Percentiles rank a stretch among this genome's conserved stretches.
These are phyloP conservation scores for Sapajus apella DNA, from an alignment of 2,113 vertebrate genomes.

Conservation along the genomic window DNA sequence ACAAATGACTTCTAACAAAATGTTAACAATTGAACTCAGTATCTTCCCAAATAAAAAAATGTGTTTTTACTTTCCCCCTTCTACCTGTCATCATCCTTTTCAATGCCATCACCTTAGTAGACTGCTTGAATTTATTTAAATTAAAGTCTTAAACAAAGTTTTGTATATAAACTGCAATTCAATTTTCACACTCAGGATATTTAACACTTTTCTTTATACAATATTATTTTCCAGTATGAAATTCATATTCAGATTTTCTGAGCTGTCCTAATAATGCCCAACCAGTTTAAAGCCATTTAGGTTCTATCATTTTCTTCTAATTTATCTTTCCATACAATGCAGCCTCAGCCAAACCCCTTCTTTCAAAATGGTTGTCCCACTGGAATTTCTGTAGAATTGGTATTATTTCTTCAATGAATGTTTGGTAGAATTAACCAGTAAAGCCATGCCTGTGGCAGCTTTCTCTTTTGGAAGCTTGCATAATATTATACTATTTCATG, in stretches of 20 bases:
- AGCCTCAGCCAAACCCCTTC: neutral
- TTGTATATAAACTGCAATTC: neutral
- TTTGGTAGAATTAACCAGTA: neutral
- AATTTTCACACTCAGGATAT: neutral
- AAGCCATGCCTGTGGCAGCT: neutral
- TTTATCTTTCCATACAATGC: neutral
- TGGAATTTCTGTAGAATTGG: neutral
- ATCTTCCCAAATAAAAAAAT: neutral
- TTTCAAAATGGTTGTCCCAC: neutral
- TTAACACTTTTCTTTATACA: neutral
- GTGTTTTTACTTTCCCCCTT: neutral
- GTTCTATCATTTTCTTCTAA: neutral
- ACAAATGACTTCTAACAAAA: neutral
- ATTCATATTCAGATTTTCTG: neutral
- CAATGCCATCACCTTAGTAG: neutral
- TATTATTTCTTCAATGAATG: neutral
- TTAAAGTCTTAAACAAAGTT: neutral
- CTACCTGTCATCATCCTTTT: neutral
- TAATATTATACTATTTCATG: no score
- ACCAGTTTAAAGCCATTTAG: neutral
- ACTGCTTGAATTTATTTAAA: neutral
- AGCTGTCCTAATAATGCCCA: neutral
- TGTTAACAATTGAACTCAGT: neutral
- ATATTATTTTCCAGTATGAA: neutral
- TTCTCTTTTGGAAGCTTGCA: neutral